Evolutionary conservation across 2,797 vertebrate genomes (phyloP).

Genomic region (Amniataba percoides): DNA sequence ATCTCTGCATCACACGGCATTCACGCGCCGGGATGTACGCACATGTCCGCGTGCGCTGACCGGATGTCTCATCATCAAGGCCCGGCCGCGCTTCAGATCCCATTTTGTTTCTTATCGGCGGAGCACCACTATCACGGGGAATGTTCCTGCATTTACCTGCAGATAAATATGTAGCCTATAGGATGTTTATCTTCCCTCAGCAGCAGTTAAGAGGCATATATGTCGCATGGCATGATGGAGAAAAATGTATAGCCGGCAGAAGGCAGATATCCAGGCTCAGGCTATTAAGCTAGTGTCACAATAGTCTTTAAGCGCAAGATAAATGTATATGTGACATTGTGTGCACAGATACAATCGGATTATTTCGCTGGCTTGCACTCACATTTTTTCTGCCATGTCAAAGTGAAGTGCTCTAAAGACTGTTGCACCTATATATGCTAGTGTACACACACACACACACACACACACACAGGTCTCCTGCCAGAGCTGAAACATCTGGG

Average conservation of each 20-base stretch:
- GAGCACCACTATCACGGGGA: conserved; percentile 18
- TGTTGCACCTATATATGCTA: not conserved
- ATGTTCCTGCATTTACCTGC: conserved; percentile 40
- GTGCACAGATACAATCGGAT: conserved; percentile 33
- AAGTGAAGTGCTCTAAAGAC: not conserved
- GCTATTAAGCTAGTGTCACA: conserved; percentile 47
- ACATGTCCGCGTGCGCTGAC: not conserved
- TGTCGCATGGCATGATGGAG: conserved; percentile 33
- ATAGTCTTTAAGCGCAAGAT: conserved; percentile 32
- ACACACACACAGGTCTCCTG: conserved; percentile 8
- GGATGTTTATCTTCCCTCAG: conserved; percentile 47
- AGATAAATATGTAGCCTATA: conserved; percentile 56
- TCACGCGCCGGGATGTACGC: conserved; percentile 25
- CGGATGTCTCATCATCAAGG: conserved; percentile 24
- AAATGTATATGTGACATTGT: conserved; percentile 33
- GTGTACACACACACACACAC: not conserved
- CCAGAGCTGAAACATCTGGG: conserved; percentile 59
- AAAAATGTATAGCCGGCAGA: not conserved
- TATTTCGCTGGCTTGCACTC: conserved; percentile 29
- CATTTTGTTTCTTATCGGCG: conserved; percentile 53
- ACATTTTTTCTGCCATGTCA: conserved; percentile 36
- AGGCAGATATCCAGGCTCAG: conserved; percentile 21
- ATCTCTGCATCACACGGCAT: conserved; percentile 42
- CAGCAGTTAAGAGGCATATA: conserved; percentile 24
- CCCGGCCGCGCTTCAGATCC: not conserved